Conservation (phyloP, 2,797 vertebrate species). For the Aplochiton taeniatus region DNA sequence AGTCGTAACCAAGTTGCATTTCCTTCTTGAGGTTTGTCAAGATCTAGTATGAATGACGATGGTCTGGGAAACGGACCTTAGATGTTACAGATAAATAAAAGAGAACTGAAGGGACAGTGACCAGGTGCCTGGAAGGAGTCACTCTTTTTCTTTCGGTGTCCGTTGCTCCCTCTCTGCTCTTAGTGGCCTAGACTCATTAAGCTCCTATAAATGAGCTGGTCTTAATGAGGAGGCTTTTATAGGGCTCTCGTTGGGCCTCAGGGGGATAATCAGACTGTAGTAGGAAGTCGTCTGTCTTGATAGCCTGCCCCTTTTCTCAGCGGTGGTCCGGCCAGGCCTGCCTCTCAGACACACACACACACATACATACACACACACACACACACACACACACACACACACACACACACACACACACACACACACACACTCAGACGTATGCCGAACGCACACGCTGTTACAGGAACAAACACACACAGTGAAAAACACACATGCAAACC, state of each 20-base stretch:
- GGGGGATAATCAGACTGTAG: slow-evolving; percentile 80
- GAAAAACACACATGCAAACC: slow-evolving; percentile 14
- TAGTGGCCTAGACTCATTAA: slow-evolving; percentile 78
- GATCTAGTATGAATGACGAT: no score
- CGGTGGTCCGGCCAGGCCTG: slow-evolving; percentile 84
- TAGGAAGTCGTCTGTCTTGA: slow-evolving; percentile 97
- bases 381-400: slow-evolving; percentile 5
- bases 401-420: background rate
- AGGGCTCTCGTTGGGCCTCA: slow-evolving; percentile 63
- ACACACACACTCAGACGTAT: background rate
- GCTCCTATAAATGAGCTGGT: slow-evolving; percentile 70
- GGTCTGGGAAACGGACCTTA: background rate
- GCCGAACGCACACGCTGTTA: no score
- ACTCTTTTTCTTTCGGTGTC: slow-evolving; percentile 56
- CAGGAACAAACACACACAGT: background rate
- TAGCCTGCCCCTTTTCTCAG: slow-evolving; percentile 85
- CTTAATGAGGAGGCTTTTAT: slow-evolving; percentile 80
- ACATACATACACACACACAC: slow-evolving; percentile 4
- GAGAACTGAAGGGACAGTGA: slow-evolving; percentile 52
- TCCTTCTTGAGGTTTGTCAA: no score
- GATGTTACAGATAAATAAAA: slow-evolving; percentile 18
- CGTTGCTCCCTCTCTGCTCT: slow-evolving; percentile 64
- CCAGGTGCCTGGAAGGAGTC: background rate
- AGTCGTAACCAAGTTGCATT: no score
- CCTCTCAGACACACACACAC: slow-evolving; percentile 42